Evolutionary conservation across 1,140 invertebrate species (phyloP).

Genomic region (Probaryconus sp.): DNA sequence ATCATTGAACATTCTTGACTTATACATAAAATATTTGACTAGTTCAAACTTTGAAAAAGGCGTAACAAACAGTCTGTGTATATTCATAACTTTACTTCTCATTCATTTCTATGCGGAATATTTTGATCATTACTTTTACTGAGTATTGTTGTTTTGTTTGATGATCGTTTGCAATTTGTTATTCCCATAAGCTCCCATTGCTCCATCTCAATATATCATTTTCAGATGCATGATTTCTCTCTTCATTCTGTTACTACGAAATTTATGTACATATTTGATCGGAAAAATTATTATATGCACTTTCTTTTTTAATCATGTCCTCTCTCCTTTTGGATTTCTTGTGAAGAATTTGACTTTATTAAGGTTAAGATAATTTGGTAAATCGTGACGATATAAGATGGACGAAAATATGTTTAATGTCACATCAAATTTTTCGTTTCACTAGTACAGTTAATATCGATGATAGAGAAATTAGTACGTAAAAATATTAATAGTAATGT

Average conservation of each 20-base stretch:
- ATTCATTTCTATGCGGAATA: slow-evolving; percentile 45
- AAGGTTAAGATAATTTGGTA: too few relatives aligned
- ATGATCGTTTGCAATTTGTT: slow-evolving; percentile 19
- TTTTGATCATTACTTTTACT: slow-evolving; percentile 63
- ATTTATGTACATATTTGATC: slow-evolving; percentile 31
- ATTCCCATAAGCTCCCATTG: too few relatives aligned
- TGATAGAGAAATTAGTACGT: neutral
- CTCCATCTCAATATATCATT: slow-evolving; percentile 20
- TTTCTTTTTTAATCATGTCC: neutral
- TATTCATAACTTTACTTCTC: slow-evolving; percentile 46
- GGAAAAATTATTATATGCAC: neutral
- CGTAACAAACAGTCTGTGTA: slow-evolving; percentile 64
- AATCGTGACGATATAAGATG: too few relatives aligned
- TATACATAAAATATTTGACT: slow-evolving; percentile 54
- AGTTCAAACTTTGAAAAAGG: slow-evolving; percentile 64
- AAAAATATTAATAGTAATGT: too few relatives aligned
- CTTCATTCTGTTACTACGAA: too few relatives aligned
- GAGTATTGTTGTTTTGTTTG: slow-evolving; percentile 30
- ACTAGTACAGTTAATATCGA: too few relatives aligned
- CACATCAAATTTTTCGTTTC: too few relatives aligned
- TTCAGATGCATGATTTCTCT: slow-evolving; percentile 39
- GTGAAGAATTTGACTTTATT: too few relatives aligned
- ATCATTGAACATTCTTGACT: too few relatives aligned
- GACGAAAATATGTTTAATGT: too few relatives aligned
- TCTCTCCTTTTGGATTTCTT: too few relatives aligned